Evolutionary conservation across 1,140 invertebrate genomes (phyloP), one percentile per base, ranked within the genome.

Genomic region (Hycleus cichorii): DNA sequence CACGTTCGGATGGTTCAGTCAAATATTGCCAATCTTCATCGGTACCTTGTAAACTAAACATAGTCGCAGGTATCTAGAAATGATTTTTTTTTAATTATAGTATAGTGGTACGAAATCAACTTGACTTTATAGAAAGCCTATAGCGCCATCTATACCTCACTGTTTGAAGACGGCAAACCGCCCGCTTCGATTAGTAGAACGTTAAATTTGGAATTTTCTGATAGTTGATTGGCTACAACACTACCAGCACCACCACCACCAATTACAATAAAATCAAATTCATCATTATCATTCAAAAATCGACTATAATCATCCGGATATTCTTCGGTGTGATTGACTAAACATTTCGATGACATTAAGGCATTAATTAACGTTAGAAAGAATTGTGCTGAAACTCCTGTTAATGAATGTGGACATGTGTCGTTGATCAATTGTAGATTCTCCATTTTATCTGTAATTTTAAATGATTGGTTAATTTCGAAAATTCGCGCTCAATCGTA

Each of bases 1-100:
- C 85, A 49, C 82, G 82, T 40, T 83, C 82, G 27, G 89, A 91
- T 0, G 90, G 89, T 63, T 92, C 90, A 0, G 90, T 94, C 74
- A 88, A 88, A 72, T 93, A 95, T 63, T 87, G 83, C 91, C 92
- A 96, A 72, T 96, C 93, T 59, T 65, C 66, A 3, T 44, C 24
- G 1, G 55, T 57, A 1, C 27, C 46, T 60, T 64, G 61, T 3
- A 67, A 47, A 48, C 49, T 62, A 26, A 64, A 65, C 6, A 64
- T 42, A 3, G 64, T 27, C 9, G 44, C 47, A 7, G 66, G 66
- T 46, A 67, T 60, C 64, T 67, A 42, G 10, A 52, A 44, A 18
- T 39, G 39, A 57, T 1, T 45, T 11, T 9, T 12, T 0, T n/a
- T n/a, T n/a, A n/a, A n/a, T n/a, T 45, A 24, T 12, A 11, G n/a